phyloP scores from a whole-genome alignment of 2,888 invertebrate species.

The Lacanobia wlatinum region DNA sequence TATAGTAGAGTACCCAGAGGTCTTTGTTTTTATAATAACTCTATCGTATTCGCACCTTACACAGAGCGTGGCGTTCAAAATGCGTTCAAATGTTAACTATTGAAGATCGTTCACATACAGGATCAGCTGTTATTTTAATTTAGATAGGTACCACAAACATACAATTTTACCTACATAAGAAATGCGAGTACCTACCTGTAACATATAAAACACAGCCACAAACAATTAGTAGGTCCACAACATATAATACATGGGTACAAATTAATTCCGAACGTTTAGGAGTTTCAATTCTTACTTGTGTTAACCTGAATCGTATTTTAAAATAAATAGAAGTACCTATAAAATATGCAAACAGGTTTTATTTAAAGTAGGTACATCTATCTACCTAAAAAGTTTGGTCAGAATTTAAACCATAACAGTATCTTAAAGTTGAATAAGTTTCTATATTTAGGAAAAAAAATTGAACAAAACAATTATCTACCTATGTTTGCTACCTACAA shows the following conservation, averaged over 20 bases:
- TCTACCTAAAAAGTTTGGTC: constrained; percentile 20
- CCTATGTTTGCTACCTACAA: not conserved
- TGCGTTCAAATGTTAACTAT: too few species aligned
- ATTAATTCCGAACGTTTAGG: not conserved
- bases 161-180: not conserved
- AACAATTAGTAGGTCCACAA: constrained; percentile 20
- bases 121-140: constrained; percentile 2
- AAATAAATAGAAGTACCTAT: not conserved
- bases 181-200: constrained; percentile 22
- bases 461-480: constrained; percentile 6
- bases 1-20: constrained; percentile 43
- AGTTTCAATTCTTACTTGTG: not conserved
- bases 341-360: not conserved
- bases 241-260: not conserved
- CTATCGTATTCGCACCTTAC: constrained; percentile 14
- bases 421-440: not conserved
- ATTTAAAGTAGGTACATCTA: not conserved
- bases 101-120: constrained; percentile 6
- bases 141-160: constrained; percentile 7
- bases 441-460: not conserved
- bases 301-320: not conserved
- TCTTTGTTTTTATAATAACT: constrained; percentile 36
- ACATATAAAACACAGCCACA: constrained; percentile 21
- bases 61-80: constrained; percentile 17
- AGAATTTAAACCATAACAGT: constrained; percentile 18